A percentile compares a stretch with the other conserved stretches of the same genome.
Conservation (phyloP, 2,797 vertebrate genomes). For the Caiman crocodilus region DNA sequence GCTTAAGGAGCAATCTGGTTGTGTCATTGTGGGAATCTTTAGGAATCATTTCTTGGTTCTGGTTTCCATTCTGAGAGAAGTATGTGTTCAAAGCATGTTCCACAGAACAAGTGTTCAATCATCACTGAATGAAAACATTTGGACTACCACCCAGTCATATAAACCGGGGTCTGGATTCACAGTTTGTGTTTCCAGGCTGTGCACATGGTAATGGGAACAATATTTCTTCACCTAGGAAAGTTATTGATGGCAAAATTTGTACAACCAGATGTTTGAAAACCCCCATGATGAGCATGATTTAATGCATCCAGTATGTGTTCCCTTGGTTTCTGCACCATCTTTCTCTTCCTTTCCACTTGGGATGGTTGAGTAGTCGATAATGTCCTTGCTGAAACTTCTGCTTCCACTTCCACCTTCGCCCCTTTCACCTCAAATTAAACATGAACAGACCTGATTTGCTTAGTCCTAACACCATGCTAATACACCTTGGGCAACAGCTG, state of each 20-base stretch:
- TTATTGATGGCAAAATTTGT: not conserved
- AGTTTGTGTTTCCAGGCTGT: not conserved
- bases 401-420: not conserved
- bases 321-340: not conserved
- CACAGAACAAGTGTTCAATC: not conserved
- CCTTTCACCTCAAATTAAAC: not conserved
- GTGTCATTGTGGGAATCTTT: not conserved
- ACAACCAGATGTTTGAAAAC: not conserved
- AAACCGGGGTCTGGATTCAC: not conserved
- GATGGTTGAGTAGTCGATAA: not conserved
- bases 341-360: not conserved
- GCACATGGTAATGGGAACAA: not conserved
- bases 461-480: not conserved
- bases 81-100: not conserved
- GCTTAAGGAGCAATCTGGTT: not conserved
- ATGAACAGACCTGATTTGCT: conserved; percentile 14
- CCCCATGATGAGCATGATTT: not conserved
- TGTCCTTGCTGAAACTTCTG: not conserved
- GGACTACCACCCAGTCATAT: not conserved
- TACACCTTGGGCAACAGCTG: conserved; percentile 25
- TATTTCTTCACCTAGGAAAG: not conserved
- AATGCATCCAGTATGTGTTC: not conserved
- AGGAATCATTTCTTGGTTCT: not conserved
- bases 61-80: not conserved
- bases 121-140: not conserved